These are phyloP conservation scores for Helostoma temminkii DNA, from an alignment of 2,797 vertebrate species.

Conservation along the genomic window DNA sequence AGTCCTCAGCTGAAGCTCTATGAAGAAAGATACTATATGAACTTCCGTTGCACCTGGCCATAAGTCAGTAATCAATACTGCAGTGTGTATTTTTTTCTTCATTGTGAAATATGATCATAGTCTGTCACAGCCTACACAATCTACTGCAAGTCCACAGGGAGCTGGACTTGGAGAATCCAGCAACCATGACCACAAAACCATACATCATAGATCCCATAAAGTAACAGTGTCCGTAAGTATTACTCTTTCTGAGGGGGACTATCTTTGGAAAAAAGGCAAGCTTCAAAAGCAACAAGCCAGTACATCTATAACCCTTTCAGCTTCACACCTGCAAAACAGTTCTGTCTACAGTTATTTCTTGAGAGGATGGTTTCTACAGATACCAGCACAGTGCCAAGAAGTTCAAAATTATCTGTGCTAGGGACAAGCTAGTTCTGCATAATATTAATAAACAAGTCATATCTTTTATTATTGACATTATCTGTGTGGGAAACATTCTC, in stretches of 20 bases:
- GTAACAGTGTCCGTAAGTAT: constrained; percentile 46
- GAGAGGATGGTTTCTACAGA: constrained; percentile 20
- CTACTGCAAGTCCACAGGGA: constrained; percentile 20
- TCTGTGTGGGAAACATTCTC: background rate
- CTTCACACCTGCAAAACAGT: constrained; percentile 22
- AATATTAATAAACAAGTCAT: background rate
- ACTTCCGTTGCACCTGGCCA: constrained; percentile 31
- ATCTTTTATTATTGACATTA: background rate
- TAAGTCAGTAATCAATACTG: constrained; percentile 48
- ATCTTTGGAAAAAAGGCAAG: constrained; percentile 20
- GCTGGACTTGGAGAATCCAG: constrained; percentile 19
- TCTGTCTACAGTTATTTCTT: constrained; percentile 28
- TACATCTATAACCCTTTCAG: constrained; percentile 47
- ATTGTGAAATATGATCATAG: constrained; percentile 60
- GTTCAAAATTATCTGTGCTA: background rate
- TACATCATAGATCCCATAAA: constrained; percentile 53
- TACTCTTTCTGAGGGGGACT: constrained; percentile 25
- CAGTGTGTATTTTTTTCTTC: constrained; percentile 20
- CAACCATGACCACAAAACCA: constrained; percentile 37
- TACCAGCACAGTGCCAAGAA: background rate
- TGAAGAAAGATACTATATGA: constrained; percentile 28
- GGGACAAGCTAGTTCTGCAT: too few relatives aligned
- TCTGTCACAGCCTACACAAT: constrained; percentile 37
- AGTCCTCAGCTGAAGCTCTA: constrained; percentile 26
- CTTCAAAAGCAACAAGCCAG: constrained; percentile 55